phyloP scores from a whole-genome alignment of 1,140 invertebrate species.

The Bombus waltoni region DNA sequence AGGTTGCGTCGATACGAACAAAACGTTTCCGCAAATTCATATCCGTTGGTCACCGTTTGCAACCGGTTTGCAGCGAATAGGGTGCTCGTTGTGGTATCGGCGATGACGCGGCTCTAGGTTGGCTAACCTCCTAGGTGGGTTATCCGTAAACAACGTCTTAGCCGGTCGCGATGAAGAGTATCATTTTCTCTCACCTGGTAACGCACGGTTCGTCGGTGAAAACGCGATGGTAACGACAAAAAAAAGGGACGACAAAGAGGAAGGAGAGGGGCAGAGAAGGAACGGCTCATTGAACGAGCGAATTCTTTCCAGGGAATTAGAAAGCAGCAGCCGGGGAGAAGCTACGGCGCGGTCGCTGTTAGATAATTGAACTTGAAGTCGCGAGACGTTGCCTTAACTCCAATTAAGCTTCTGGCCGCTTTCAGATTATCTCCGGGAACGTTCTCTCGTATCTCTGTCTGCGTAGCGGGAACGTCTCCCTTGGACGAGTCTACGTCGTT shows the following conservation, averaged over 20 bases:
- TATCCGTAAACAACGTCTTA: too few species aligned
- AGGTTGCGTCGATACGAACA: too few species aligned
- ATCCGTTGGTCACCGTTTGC: too few species aligned
- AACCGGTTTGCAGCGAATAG: too few species aligned
- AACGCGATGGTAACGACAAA: not conserved
- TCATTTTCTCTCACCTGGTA: slow-evolving; percentile 10
- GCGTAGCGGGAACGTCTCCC: not conserved
- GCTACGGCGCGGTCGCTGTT: not conserved
- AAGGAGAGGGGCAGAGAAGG: not conserved
- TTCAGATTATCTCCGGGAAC: not conserved
- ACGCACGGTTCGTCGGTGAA: not conserved
- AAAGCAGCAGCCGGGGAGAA: slow-evolving; percentile 19
- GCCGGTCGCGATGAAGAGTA: not conserved
- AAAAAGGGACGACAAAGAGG: not conserved
- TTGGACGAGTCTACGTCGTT: not conserved
- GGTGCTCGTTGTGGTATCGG: too few species aligned
- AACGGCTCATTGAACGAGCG: not conserved
- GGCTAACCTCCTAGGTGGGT: too few species aligned
- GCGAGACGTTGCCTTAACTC: not conserved
- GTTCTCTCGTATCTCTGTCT: not conserved
- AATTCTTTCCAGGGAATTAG: slow-evolving; percentile 40
- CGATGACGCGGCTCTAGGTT: too few species aligned
- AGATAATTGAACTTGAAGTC: slow-evolving; percentile 46
- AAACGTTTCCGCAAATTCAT: too few species aligned
- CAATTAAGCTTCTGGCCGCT: slow-evolving; percentile 25